Conservation (phyloP, 2,797 vertebrate genomes). For the Danio albolineatus region DNA sequence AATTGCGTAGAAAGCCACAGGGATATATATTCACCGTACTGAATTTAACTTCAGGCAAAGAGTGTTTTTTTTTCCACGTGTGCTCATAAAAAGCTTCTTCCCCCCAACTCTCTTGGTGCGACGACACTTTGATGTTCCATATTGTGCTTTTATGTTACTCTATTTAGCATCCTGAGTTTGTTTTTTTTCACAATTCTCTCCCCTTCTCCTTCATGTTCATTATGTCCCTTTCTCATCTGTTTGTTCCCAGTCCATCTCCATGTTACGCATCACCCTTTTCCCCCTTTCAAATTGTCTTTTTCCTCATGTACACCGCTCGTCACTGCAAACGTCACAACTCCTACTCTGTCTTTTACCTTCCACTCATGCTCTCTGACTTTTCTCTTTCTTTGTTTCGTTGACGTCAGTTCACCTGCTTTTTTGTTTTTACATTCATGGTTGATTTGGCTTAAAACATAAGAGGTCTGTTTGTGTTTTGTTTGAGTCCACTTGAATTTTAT, state of each 20-base stretch:
- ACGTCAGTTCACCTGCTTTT: constrained; percentile 1
- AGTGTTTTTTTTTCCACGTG: constrained; percentile 49
- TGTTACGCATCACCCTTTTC: constrained; percentile 11
- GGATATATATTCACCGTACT: constrained; percentile 41
- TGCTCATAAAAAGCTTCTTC: constrained; percentile 58
- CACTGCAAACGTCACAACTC: constrained; percentile 18
- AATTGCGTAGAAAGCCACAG: constrained; percentile 54
- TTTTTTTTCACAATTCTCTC: constrained; percentile 16
- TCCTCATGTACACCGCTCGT: background rate
- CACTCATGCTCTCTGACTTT: background rate
- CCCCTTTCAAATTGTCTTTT: constrained; percentile 18
- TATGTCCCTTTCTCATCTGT: constrained; percentile 11
- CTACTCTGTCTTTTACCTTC: constrained; percentile 6
- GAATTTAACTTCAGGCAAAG: constrained; percentile 60
- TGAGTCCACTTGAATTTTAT: constrained; percentile 14
- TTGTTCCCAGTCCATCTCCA: constrained; percentile 16
- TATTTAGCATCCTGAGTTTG: constrained; percentile 48
- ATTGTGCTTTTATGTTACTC: constrained; percentile 59
- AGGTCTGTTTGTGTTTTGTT: background rate
- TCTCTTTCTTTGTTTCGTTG: background rate
- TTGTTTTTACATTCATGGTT: constrained; percentile 9
- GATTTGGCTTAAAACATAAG: background rate
- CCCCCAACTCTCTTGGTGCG: constrained; percentile 57
- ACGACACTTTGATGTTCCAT: constrained; percentile 63
- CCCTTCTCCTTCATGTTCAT: background rate